Base-by-base conservation (phyloP, 2,888 invertebrate species). In the Lumbricus terrestris region DNA sequence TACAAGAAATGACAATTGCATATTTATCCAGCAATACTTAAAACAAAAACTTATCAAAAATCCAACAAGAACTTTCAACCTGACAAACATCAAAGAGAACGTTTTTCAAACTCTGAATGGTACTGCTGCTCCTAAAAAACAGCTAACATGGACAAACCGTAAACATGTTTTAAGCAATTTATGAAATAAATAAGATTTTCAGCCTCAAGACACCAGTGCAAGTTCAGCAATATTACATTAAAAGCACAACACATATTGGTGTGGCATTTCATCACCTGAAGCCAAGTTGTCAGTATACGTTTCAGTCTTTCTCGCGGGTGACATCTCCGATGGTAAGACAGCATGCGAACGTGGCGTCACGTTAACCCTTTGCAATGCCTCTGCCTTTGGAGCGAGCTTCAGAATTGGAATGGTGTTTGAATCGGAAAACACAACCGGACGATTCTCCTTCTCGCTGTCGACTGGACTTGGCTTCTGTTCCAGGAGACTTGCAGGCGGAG, bases 381-480 rank as follows among this genome's bases (percentile, higher is more conserved):
- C 69, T 69, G n/a, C 69, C 11, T 69, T 69, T n/a, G 69, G 69
- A 69, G 69, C 69, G 29, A 69, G 69, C 85, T 37, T 85, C 37
- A 35, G 85, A 85, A 85, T 85, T 23, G 34, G 85, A 85, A 35
- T 85, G 34, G 34, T 85, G 4, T 8, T 85, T 37, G 85, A 85
- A 34, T 37, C 34, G 20, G 85, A 85, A 34, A 34, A 23, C 23
- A 35, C 13, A 34, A 85, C 23, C 34, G 85, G 85, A 34, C 34
- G 35, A 37, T 85, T 85, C 37, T 85, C 85, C 85, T 85, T 88
- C 23, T 42, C 88, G 13, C 88, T 88, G 33, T n/a, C 88, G 47
- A 33, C 88, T 33, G 33, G 40, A 88, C 88, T 40, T 40, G 88
- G 0, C 38, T 88, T 85, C 37, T 37, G 85, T 16, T 85, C 85